phyloP scores from a whole-genome alignment of 2,797 vertebrate genomes.

The Sebastes reedi region DNA sequence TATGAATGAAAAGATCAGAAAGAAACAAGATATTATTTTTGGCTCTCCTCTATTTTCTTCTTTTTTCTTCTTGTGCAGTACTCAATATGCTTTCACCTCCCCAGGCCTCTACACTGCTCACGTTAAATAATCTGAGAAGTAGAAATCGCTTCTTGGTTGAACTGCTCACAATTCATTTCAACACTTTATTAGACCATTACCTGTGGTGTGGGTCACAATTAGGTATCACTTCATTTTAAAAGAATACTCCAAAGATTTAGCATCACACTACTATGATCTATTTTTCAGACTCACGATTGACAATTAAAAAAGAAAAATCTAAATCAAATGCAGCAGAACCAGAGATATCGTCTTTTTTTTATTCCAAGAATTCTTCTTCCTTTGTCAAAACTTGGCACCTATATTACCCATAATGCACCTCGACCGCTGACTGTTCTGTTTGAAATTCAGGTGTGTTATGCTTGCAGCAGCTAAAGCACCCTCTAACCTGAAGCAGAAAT shows the following conservation, averaged over 20 bases:
- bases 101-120: not conserved
- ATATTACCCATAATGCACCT: too few relatives aligned
- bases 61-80: not conserved
- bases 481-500: not conserved
- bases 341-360: too few relatives aligned
- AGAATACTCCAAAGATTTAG: not conserved
- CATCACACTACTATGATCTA: not conserved
- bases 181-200: not conserved
- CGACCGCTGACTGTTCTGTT: not conserved
- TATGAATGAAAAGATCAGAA: not conserved
- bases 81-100: not conserved
- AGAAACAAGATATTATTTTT: not conserved
- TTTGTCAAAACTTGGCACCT: too few relatives aligned
- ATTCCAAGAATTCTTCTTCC: too few relatives aligned
- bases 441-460: not conserved
- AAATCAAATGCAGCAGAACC: too few relatives aligned
- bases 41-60: too few relatives aligned
- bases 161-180: not conserved
- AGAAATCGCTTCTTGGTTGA: not conserved
- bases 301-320: not conserved
- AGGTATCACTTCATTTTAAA: not conserved
- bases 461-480: not conserved
- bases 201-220: not conserved
- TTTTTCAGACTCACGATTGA: not conserved
- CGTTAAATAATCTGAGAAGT: not conserved